Evolutionary conservation across 2,113 vertebrate species (phyloP), one percentile per base, ranked within the genome.

Genomic region (Dolichotis patagonum): DNA sequence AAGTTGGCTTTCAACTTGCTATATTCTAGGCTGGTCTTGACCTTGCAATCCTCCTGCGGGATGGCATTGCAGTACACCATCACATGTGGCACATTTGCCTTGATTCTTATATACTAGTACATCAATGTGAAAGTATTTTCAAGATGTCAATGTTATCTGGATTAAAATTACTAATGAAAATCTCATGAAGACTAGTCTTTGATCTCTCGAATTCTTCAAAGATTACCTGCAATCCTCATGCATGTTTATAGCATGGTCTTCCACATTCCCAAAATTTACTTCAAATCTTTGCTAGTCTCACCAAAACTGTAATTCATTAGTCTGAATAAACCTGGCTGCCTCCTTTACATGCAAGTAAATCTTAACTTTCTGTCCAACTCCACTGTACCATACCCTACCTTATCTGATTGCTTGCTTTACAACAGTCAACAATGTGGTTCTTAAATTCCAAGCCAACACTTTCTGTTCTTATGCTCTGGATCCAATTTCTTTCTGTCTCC

Each of bases 121-220:
- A 78, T 62, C 28, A 90, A 43, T n/a, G 43, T 60, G 46, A 96
- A 95, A 77, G n/a, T 62, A 73, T 49, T 84, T 92, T 82, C 32
- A 60, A 60, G 35, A 56, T 67, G 49, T 49, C n/a, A 95, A 17
- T 62, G 80, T 35, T 75, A 81, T 52, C 30, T 71, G n/a, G 2
- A 32, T 49, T 87, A 95, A 73, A 90, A 69, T 43, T 88, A 92
- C 58, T 82, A 88, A 78, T 54, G 46, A 81, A 89, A 85, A 94
- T 82, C 52, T 87, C n/a, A 80, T 30, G 16, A 28, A 82, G 46
- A 89, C 60, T 80, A 58, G 35, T 83, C 41, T 84, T 73, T 54
- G 86, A 67, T 87, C 14, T 90, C 24, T 60, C 30, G 84, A 73
- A 3, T 85, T 13, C 35, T 87, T 96, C 35, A 88, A 60, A 90